These are phyloP conservation scores for Aselliscus stoliczkanus DNA, from an alignment of 2,797 vertebrate species.

Conservation along the genomic window DNA sequence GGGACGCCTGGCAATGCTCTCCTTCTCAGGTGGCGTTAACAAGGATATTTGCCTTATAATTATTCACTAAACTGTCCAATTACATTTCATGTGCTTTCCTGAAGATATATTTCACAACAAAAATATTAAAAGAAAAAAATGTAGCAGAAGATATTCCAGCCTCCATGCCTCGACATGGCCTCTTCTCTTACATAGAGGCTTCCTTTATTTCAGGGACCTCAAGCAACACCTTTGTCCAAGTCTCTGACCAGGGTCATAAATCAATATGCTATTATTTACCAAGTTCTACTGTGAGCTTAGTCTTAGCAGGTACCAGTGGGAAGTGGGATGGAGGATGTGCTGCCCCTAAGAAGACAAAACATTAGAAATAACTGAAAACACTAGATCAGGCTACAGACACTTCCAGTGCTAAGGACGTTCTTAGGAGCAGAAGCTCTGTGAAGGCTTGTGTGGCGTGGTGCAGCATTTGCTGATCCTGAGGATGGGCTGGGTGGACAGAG, in stretches of 20 bases:
- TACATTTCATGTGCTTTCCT: background rate
- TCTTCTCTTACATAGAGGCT: background rate
- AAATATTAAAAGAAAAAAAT: background rate
- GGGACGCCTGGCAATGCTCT: background rate
- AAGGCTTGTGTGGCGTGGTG: background rate
- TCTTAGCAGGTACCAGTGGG: background rate
- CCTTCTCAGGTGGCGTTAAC: background rate
- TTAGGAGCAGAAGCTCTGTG: background rate
- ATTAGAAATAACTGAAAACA: background rate
- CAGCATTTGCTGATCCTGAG: background rate
- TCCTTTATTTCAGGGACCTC: background rate
- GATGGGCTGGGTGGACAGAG: background rate
- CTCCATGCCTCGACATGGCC: background rate
- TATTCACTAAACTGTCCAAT: background rate
- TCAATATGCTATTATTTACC: background rate
- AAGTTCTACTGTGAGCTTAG: background rate
- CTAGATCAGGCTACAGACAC: no score
- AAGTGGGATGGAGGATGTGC: no score
- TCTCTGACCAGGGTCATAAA: background rate
- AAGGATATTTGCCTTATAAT: background rate
- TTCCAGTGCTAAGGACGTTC: accelerated
- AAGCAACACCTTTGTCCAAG: background rate
- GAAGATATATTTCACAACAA: background rate
- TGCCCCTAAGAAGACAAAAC: background rate
- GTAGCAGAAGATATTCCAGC: background rate